Base-by-base conservation (phyloP, 2,113 vertebrate species). In the Neolamprologus ventralis region DNA sequence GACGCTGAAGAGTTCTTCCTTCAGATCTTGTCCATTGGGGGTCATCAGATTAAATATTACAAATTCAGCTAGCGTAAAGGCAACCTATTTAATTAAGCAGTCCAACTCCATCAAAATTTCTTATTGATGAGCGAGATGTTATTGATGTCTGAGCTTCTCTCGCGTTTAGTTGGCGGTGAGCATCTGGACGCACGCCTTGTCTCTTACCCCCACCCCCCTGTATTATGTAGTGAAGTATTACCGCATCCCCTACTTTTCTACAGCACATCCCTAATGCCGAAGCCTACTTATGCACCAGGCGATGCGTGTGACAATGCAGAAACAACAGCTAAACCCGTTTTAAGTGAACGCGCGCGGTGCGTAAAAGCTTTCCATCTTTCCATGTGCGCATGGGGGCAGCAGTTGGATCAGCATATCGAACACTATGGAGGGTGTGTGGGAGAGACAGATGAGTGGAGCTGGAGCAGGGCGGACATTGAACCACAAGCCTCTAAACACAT, bases 351-450 rank as follows among this genome's bases (percentile, higher is more conserved):
- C 82, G 87, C 80, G 73, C 82, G 71, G 88, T 92, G 95, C 93
- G 93, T 94, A 95, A 96, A 95, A 95, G 94, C 93, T 93, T 88
- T 92, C 93, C 94, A 92, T 92, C 94, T 93, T 88, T 92, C 91
- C 95, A 93, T 92, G 95, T 95, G 93, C 91, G 93, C 94, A 47
- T 79, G 88, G 81, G 16, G 17, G 65, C 83, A 86, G 89, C 80
- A 85, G 82, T 81, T 85, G 78, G 84, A 87, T 89, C 87, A 91
- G 85, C 88, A 89, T 45, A 19, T 21, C 73, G 26, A 68, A 81
- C 40, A 2, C 19, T 3, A 68, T 54, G 49, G 78, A 45, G 58
- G 42, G 51, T 58, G 80, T 81, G 58, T 75, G 55, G 55, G 58
- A 6, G 81, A 73, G 84, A 45, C 45, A 45, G 53, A 75, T 31